phyloP scores from a whole-genome alignment of 2,797 vertebrate genomes.

The Passerculus sandwichensis region DNA sequence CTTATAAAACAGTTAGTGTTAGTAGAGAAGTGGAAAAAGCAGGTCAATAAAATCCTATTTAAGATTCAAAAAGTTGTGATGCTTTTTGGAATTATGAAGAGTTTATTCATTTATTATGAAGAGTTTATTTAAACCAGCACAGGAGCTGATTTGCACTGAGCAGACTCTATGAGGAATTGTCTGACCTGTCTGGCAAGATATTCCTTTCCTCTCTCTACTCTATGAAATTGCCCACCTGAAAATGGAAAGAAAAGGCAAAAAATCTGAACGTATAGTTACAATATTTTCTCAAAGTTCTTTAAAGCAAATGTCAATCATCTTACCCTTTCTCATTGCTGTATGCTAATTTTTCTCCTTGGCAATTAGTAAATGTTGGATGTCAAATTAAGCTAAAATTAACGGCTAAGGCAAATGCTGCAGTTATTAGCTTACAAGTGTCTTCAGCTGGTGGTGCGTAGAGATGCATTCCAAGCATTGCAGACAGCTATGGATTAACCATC shows the following conservation, averaged over 20 bases:
- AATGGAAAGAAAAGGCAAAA: neutral
- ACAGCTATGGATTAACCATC: conserved; percentile 96
- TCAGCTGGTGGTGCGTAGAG: conserved; percentile 81
- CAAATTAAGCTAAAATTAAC: conserved; percentile 87
- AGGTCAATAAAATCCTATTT: conserved; percentile 2
- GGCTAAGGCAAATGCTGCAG: conserved; percentile 76
- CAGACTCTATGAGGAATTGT: neutral
- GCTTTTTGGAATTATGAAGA: conserved; percentile 4
- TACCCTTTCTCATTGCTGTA: conserved; percentile 38
- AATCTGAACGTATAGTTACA: neutral
- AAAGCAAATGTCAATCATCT: conserved; percentile 39
- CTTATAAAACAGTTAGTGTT: neutral
- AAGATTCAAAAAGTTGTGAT: neutral
- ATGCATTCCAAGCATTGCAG: conserved; percentile 82
- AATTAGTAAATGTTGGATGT: conserved; percentile 84
- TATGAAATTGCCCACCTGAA: neutral
- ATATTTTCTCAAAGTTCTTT: neutral
- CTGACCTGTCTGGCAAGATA: neutral
- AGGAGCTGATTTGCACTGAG: neutral
- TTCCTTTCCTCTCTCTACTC: neutral
- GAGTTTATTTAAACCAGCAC: conserved; percentile 1
- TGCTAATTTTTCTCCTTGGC: conserved; percentile 73
- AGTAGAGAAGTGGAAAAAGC: conserved; percentile 3
- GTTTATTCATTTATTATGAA: conserved; percentile 6
- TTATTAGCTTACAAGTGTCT: conserved; percentile 77